A percentile compares a stretch with the other conserved stretches of the same genome.
phyloP scores from a whole-genome alignment of 2,888 invertebrate species.

The Trichogramma evanescens region DNA sequence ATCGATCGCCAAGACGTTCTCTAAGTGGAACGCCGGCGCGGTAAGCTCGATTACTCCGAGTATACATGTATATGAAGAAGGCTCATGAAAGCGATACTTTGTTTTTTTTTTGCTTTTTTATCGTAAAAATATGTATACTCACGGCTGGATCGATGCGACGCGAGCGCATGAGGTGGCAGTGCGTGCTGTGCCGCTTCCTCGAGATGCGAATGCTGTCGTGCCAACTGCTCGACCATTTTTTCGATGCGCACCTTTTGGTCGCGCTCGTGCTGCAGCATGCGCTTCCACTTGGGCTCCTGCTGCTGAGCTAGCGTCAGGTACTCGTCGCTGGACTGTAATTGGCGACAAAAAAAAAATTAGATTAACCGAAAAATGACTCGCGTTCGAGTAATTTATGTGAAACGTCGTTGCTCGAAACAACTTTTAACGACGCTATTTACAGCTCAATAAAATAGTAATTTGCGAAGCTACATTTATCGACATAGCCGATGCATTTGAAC shows the following conservation, averaged over 20 bases:
- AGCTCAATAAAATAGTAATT: background rate
- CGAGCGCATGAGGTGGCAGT: constrained; percentile 33
- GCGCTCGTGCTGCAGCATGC: constrained; percentile 87
- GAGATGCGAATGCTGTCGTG: constrained; percentile 90
- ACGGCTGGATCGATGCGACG: constrained; percentile 34
- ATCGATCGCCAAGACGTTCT: no score
- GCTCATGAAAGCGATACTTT: no score
- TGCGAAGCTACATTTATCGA: background rate
- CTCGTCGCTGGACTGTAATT: constrained; percentile 75
- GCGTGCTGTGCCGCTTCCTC: constrained; percentile 82
- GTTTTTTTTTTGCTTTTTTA: no score
- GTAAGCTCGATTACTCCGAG: no score
- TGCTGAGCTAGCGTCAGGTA: constrained; percentile 84
- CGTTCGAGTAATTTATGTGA: background rate
- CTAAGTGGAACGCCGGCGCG: no score
- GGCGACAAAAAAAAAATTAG: background rate
- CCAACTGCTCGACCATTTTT: constrained; percentile 95
- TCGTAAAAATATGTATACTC: constrained; percentile 22
- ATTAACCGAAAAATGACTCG: background rate
- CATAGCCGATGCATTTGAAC: background rate
- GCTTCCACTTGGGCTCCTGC: constrained; percentile 88
- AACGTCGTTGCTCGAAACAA: background rate
- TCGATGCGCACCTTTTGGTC: constrained; percentile 88
- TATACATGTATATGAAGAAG: no score
- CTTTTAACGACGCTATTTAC: no score